phyloP scores from a whole-genome alignment of 2,797 vertebrate genomes.

The Vireo griseus region DNA sequence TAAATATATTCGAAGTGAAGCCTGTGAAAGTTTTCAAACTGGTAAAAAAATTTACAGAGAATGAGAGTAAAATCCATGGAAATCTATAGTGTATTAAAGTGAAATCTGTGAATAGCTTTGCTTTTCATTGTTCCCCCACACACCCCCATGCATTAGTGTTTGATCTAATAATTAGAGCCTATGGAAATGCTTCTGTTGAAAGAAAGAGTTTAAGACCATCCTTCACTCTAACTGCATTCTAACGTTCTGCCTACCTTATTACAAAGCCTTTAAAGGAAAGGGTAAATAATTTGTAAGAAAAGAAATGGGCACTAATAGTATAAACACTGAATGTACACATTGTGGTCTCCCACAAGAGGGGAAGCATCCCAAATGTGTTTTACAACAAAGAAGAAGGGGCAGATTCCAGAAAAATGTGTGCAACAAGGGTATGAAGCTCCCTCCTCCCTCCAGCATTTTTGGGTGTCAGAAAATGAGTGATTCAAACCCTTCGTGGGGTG shows the following conservation, averaged over 20 bases:
- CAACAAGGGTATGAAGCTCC: not conserved
- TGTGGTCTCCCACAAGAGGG: not conserved
- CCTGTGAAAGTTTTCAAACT: conserved; percentile 58
- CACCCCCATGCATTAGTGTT: not conserved
- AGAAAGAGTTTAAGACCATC: conserved; percentile 7
- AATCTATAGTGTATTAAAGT: conserved; percentile 26
- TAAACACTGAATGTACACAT: not conserved
- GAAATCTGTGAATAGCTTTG: conserved; percentile 50
- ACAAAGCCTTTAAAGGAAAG: not conserved
- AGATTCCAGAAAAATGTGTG: not conserved
- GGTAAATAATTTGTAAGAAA: not conserved
- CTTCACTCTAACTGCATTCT: not conserved
- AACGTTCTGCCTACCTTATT: not conserved
- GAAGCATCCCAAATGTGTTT: not conserved
- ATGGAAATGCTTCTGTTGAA: conserved; percentile 43
- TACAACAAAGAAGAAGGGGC: not conserved
- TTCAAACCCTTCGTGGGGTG: rapidly evolving
- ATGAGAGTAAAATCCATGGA: conserved; percentile 45
- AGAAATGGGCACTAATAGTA: not conserved
- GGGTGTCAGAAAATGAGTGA: rapidly evolving
- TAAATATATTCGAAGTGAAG: conserved; percentile 59
- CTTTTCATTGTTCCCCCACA: not conserved
- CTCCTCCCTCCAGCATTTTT: not conserved
- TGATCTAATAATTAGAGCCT: conserved; percentile 52
- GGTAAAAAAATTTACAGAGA: not conserved